Base-by-base conservation (phyloP, 2,888 invertebrate genomes). In the Encarsia formosa region DNA sequence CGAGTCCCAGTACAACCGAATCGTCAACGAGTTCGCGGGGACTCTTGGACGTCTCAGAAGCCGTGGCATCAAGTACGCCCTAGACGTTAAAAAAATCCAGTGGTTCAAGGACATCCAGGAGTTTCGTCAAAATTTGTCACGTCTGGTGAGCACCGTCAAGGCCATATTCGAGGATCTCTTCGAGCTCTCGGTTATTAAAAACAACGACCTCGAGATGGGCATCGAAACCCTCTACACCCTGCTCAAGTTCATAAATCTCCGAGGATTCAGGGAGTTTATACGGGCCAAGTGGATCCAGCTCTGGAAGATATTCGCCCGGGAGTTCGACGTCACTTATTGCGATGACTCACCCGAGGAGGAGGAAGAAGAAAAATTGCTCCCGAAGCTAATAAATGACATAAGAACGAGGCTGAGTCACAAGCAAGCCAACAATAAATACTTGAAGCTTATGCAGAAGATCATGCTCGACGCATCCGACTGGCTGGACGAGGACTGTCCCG, bases 141-240 rank as follows among this genome's bases (percentile, higher is more conserved):
- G 79, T 54, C 63, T 82, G 48, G 81, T 82, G 23, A 77, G 78
- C 51, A 78, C 79, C 73, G 71, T 79, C 59, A 76, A 77, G 60
- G 81, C 80, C 66, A 69, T 79, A 15, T 75, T 82, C 15, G 67
- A 74, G 9, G 69, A 73, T 6, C 74, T 79, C 2, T 81, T 82
- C 64, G 74, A 77, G 43, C 75, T 77, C 4, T 74, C 80, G 5
- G n/a, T n/a, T n/a, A n/a, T n/a, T n/a, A n/a, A n/a, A n/a, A n/a
- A n/a, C n/a, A 69, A 68, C 2, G 78, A 76, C 19, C 74, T 81
- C 2, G 78, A 79, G 52, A 77, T 78, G 57, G 79, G 79, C 9
- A 70, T 81, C 15, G 78, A 80, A 54, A 69, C 79, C 3, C 65
- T 82, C 16, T 78, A 79, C 57, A 72, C 77, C 15, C 56, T 71